Evolutionary conservation across 2,888 invertebrate genomes (phyloP), one percentile per base, ranked within the genome.

Genomic region (Lepeophtheirus nordmannii): DNA sequence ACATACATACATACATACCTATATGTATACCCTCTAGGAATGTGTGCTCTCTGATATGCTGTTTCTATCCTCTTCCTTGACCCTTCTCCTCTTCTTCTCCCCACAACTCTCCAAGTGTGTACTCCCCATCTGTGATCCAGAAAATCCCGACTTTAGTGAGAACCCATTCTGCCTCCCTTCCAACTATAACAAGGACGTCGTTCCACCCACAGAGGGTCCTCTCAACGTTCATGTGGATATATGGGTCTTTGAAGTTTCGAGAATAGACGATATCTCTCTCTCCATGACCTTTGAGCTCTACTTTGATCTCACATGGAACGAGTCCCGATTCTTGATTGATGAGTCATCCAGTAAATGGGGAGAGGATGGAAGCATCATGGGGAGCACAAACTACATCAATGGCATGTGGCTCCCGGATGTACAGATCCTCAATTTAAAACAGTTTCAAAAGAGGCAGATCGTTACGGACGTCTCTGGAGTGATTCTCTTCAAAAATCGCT

Each of bases 281-380:
- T 58, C 66, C 59, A 66, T 66, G 46, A 66, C 66, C 10, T 66
- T 66, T 37, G 66, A 66, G 41, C 66, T 66, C 41, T 66, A 66
- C 60, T 58, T 66, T 30, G 66, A 66, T 46, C 41, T 66, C 20
- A 66, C 58, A 8, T 66, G 66, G 66, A 59, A 59, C 10, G 66
- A 66, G 37, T 60, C 53, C 41, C 58, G 66, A 12, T 46, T 58
- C 10, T 9, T 41, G 14, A 66, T 66, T n/a, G 58, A 66, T 37
- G 46, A 59, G 14, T 58, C 66, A 12, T 60, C 66, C 9, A n/a
- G n/a, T 12, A 58, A 66, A 61, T 66, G 66, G 66, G 41, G 40
- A 5, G 60, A n/a, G 23, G 60, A 61, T 17, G 64, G 64, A 57
- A 64, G 46, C 57, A 38, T 66, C n/a, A 66, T 66, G 66, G 66